These are phyloP conservation scores for Mus spretus DNA, from an alignment of 2,797 vertebrate species.

Conservation along the genomic window DNA sequence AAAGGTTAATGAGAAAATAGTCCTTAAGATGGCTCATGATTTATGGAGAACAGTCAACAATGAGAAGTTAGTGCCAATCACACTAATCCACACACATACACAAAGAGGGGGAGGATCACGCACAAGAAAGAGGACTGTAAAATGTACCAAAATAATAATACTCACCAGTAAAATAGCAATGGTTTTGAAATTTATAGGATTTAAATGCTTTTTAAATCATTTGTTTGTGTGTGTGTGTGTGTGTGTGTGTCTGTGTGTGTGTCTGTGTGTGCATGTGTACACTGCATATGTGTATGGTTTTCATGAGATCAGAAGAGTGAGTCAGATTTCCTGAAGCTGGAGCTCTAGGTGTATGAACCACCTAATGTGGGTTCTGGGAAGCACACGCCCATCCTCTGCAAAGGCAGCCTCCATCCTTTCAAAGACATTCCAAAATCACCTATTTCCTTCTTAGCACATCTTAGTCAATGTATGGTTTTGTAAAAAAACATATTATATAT, in stretches of 20 bases:
- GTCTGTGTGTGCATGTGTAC: fast-evolving
- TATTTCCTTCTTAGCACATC: neutral
- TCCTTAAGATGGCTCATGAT: neutral
- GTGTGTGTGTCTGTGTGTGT: neutral
- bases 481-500: neutral
- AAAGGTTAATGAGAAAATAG: neutral
- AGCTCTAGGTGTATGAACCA: neutral
- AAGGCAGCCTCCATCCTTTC: neutral
- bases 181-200: neutral
- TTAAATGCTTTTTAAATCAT: neutral
- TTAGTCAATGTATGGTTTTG: neutral
- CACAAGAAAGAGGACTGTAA: neutral
- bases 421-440: neutral
- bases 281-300: neutral
- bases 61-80: neutral
- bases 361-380: neutral
- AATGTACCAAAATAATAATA: neutral
- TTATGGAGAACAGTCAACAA: neutral
- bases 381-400: neutral
- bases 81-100: neutral
- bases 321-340: neutral
- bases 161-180: neutral
- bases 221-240: neutral
- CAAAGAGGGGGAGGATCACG: fast-evolving
- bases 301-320: neutral